phyloP scores from a whole-genome alignment of 2,113 vertebrate species.

The Ammodramus savannarum region DNA sequence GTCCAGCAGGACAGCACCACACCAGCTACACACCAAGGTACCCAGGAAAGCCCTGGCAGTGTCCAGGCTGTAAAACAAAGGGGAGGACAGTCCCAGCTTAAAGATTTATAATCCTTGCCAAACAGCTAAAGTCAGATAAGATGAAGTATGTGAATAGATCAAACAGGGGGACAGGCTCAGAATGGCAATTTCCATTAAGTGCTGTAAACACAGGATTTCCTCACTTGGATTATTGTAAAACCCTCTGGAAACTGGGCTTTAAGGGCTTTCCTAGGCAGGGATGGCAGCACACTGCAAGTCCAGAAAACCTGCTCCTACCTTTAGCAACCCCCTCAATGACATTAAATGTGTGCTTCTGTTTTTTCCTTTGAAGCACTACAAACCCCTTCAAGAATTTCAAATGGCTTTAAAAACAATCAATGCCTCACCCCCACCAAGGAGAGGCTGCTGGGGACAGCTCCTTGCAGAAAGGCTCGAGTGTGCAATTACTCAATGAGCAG shows the following conservation, averaged over 20 bases:
- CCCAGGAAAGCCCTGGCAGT: not conserved
- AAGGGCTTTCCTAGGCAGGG: not conserved
- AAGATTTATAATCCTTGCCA: not conserved
- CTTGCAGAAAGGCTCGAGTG: not conserved
- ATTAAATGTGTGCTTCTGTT: too few species aligned
- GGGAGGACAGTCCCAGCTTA: not conserved
- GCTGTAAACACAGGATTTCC: slow-evolving; percentile 45
- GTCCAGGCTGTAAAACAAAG: not conserved
- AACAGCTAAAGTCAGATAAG: not conserved
- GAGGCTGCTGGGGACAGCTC: not conserved
- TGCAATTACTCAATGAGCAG: not conserved
- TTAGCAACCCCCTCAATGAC: not conserved
- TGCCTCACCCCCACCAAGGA: not conserved
- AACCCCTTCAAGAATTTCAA: not conserved
- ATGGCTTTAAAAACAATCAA: not conserved
- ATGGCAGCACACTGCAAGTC: not conserved
- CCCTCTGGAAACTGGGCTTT: not conserved
- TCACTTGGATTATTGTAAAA: slow-evolving; percentile 32
- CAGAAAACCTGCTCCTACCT: not conserved
- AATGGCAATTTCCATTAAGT: slow-evolving; percentile 1
- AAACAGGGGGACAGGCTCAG: not conserved
- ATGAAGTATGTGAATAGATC: not conserved
- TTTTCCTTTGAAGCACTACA: not conserved
- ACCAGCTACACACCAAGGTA: not conserved
- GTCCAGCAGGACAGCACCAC: not conserved